These are phyloP conservation scores for Cremastobaeus sp. DNA, from an alignment of 2,888 invertebrate species.

Conservation along the genomic window DNA sequence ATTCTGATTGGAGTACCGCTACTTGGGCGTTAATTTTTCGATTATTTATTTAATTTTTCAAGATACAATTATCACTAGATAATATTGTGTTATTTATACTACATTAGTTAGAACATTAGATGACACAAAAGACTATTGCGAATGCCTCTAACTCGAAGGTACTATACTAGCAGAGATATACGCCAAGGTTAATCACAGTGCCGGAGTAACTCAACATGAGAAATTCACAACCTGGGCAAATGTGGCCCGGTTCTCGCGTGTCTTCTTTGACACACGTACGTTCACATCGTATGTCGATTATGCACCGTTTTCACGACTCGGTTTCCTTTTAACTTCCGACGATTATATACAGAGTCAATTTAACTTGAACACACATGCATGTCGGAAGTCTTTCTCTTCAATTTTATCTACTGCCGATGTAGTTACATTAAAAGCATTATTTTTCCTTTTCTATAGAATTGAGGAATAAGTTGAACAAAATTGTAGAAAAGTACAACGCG, in stretches of 20 bases:
- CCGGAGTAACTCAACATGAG: conserved; percentile 62
- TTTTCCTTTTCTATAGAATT: no score
- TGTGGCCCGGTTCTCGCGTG: conserved; percentile 67
- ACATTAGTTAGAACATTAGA: not conserved
- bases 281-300: conserved; percentile 53
- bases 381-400: conserved; percentile 13
- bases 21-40: not conserved
- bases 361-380: conserved; percentile 35
- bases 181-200: conserved; percentile 69
- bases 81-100: not conserved
- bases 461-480: no score
- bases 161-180: conserved; percentile 49
- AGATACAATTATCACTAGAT: not conserved
- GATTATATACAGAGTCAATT: conserved; percentile 35
- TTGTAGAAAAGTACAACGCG: no score
- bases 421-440: conserved; percentile 6
- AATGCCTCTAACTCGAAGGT: no score
- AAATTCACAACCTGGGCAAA: conserved; percentile 59
- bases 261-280: conserved; percentile 65
- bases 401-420: conserved; percentile 8
- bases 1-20: no score
- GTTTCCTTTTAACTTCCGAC: conserved; percentile 43
- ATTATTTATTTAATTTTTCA: not conserved
- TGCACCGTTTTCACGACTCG: conserved; percentile 43
- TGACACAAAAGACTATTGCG: not conserved